phyloP scores from a whole-genome alignment of 2,797 vertebrate species.

The Catamblyrhynchus diadema region DNA sequence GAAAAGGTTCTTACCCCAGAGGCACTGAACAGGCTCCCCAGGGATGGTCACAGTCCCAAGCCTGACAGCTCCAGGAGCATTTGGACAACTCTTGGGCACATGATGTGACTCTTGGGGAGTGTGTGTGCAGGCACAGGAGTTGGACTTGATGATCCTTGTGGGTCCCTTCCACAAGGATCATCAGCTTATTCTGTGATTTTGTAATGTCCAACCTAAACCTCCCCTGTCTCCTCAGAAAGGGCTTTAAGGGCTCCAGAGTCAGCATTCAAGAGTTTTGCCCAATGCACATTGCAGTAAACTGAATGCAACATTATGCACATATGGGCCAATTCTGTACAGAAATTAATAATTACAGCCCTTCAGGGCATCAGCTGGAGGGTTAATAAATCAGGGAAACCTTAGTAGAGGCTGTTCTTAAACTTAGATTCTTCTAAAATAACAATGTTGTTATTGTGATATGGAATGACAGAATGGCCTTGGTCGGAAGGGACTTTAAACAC shows the following conservation, averaged over 20 bases:
- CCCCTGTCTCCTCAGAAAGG: neutral
- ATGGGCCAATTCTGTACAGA: neutral
- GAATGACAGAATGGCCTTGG: neutral
- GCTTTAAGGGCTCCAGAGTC: neutral
- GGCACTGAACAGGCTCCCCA: neutral
- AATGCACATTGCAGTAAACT: neutral
- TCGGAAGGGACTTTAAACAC: neutral
- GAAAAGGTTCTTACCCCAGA: neutral
- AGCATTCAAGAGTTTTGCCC: neutral
- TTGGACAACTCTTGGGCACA: neutral
- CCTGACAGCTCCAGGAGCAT: neutral
- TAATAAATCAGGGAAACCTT: neutral
- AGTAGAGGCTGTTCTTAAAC: neutral
- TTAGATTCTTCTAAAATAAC: neutral
- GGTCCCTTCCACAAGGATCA: neutral
- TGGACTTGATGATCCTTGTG: neutral
- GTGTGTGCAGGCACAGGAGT: neutral
- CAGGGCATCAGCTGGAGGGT: neutral
- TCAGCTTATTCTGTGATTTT: neutral
- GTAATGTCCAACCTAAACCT: neutral
- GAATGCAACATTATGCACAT: neutral
- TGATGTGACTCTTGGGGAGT: neutral
- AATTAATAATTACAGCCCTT: neutral
- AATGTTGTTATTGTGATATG: neutral
- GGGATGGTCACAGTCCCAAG: neutral